Conservation (phyloP, 1,140 invertebrate genomes). For the Drosophila rufa region DNA sequence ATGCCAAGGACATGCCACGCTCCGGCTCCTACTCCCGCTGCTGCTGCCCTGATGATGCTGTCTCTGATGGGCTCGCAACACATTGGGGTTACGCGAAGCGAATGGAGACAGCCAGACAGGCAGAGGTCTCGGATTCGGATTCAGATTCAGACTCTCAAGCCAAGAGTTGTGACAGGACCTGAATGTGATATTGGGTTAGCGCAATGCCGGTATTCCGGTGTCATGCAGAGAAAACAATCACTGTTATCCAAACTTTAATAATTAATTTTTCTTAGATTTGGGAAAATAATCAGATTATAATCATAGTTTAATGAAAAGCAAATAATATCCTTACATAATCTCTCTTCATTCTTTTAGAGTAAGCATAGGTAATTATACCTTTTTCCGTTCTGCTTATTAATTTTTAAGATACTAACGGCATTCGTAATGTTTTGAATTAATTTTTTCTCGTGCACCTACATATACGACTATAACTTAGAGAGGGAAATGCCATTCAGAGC, state of each 20-base stretch:
- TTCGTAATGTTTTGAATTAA: neutral
- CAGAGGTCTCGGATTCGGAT: slow-evolving; percentile 45
- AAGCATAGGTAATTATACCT: too few species aligned
- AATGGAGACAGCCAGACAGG: slow-evolving; percentile 57
- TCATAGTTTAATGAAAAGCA: too few species aligned
- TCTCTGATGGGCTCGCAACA: slow-evolving; percentile 69
- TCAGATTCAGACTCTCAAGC: slow-evolving; percentile 41
- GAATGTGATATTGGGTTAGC: slow-evolving; percentile 44
- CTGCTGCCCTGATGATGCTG: slow-evolving; percentile 38
- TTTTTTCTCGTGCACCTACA: slow-evolving; percentile 24
- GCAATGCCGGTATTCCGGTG: slow-evolving; percentile 47
- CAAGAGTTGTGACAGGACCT: slow-evolving; percentile 52
- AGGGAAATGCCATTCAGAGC: slow-evolving; percentile 36
- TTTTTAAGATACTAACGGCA: neutral
- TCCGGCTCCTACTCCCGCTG: neutral
- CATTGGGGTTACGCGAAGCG: slow-evolving; percentile 78
- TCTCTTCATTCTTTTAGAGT: too few species aligned
- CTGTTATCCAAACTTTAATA: too few species aligned
- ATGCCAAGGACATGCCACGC: slow-evolving; percentile 63
- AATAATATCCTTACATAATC: too few species aligned
- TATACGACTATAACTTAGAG: neutral
- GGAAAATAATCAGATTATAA: too few species aligned
- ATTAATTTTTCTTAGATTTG: neutral
- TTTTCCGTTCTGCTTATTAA: neutral
- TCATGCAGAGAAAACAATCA: neutral